These are phyloP conservation scores for Hystrix cristata DNA, from an alignment of 2,113 vertebrate genomes.

Conservation along the genomic window DNA sequence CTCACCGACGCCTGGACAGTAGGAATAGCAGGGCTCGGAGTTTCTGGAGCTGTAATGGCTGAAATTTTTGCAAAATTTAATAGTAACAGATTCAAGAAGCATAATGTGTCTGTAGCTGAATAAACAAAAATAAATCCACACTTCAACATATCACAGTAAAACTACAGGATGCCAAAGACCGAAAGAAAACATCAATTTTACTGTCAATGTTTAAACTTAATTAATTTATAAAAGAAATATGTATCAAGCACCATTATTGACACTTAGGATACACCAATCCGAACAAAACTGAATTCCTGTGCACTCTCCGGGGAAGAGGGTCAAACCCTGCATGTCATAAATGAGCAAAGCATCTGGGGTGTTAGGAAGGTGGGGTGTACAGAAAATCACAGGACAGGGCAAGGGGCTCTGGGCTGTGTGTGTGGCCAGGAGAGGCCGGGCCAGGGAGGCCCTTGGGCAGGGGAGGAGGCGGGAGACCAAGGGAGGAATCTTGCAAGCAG, in stretches of 20 bases:
- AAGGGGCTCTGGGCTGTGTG: rapidly evolving
- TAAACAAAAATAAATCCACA: not conserved
- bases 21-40: not conserved
- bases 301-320: not conserved
- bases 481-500: no score
- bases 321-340: not conserved
- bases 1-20: no score
- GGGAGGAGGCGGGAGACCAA: not conserved
- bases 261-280: not conserved
- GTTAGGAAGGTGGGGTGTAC: rapidly evolving
- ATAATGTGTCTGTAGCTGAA: not conserved
- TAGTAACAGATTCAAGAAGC: not conserved
- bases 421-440: not conserved
- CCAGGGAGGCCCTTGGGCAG: not conserved
- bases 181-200: not conserved
- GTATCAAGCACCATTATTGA: not conserved
- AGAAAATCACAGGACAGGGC: no score
- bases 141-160: not conserved
- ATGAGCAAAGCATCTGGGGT: not conserved
- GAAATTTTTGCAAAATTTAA: not conserved
- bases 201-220: not conserved
- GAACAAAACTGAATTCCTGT: not conserved
- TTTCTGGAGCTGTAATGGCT: not conserved
- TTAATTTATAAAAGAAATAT: not conserved
- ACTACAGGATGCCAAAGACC: not conserved